A percentile compares a stretch with the other conserved stretches of the same genome.
phyloP scores from a whole-genome alignment of 2,888 invertebrate species.

The Acrocera orbiculus region DNA sequence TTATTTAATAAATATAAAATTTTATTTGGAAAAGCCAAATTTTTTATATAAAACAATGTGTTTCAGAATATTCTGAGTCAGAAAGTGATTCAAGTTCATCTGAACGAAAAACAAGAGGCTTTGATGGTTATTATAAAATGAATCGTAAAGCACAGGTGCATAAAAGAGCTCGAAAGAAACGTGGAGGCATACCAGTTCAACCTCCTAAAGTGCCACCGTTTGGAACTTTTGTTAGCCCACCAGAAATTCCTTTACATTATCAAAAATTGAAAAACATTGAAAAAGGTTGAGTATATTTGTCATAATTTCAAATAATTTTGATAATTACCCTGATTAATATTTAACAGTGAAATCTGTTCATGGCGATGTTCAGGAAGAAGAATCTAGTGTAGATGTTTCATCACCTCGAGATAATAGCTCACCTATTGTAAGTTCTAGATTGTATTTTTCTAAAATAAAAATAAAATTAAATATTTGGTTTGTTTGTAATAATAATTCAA shows the following conservation, averaged over 20 bases:
- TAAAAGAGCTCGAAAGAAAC: slow-evolving; percentile 54
- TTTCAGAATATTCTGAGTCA: slow-evolving; percentile 66
- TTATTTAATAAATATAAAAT: too few species aligned
- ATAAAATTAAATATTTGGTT: too few species aligned
- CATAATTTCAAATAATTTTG: slow-evolving; percentile 2
- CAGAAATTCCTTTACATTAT: slow-evolving; percentile 41
- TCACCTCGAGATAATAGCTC: slow-evolving; percentile 48
- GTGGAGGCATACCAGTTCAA: slow-evolving; percentile 66
- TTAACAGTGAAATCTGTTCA: slow-evolving; percentile 16
- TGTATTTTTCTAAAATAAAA: too few species aligned
- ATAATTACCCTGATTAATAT: slow-evolving; percentile 9
- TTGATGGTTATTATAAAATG: slow-evolving; percentile 44
- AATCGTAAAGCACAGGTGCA: slow-evolving; percentile 50
- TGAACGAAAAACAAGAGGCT: slow-evolving; percentile 38
- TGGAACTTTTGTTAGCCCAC: slow-evolving; percentile 46
- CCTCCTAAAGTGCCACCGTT: slow-evolving; percentile 64
- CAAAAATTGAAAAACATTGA: slow-evolving; percentile 30
- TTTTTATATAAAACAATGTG: too few species aligned
- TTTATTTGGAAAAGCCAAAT: too few species aligned
- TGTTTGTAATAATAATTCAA: too few species aligned
- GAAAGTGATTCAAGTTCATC: slow-evolving; percentile 56
- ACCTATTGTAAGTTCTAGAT: slow-evolving; percentile 35
- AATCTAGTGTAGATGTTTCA: slow-evolving; percentile 42
- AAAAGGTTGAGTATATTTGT: slow-evolving; percentile 22
- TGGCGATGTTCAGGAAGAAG: slow-evolving; percentile 35